A percentile compares a stretch with the other conserved stretches of the same genome.
These are phyloP conservation scores for Lasioglossum vierecki DNA, from an alignment of 2,888 invertebrate genomes.

Conservation along the genomic window DNA sequence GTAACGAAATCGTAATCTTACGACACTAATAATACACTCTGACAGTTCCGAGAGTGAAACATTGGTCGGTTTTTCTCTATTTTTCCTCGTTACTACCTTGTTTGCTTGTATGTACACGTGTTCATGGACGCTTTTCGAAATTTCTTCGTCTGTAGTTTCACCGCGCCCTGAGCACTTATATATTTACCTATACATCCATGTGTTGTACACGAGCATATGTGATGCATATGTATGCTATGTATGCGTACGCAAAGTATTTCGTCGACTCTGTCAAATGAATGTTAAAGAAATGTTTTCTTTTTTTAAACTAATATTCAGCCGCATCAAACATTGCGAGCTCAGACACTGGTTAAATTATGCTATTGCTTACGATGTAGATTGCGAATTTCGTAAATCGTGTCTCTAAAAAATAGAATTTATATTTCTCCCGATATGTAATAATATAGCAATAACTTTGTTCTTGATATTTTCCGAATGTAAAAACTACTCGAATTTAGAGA, in stretches of 20 bases:
- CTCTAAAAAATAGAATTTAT: conserved; percentile 7
- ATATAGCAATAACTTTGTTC: neutral
- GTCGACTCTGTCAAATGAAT: neutral
- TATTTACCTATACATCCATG: conserved; percentile 32
- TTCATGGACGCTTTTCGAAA: conserved; percentile 40
- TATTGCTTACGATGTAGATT: neutral
- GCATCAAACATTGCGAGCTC: neutral
- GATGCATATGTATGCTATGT: conserved; percentile 13
- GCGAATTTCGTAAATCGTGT: neutral
- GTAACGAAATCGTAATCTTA: conserved; percentile 55
- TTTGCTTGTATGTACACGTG: conserved; percentile 49
- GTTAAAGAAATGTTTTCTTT: neutral
- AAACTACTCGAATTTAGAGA: neutral
- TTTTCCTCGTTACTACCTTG: conserved; percentile 47
- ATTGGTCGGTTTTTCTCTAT: conserved; percentile 73
- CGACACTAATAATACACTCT: conserved; percentile 51
- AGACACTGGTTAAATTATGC: neutral
- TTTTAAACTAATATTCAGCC: neutral
- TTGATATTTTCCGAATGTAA: neutral
- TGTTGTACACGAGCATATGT: conserved; percentile 10
- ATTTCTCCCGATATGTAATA: neutral
- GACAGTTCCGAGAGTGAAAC: conserved; percentile 68
- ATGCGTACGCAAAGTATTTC: neutral
- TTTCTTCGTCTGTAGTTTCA: conserved; percentile 39
- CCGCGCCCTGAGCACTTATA: conserved; percentile 20